phyloP scores from a whole-genome alignment of 1,140 invertebrate species.

The Phenacoccus solenopsis region DNA sequence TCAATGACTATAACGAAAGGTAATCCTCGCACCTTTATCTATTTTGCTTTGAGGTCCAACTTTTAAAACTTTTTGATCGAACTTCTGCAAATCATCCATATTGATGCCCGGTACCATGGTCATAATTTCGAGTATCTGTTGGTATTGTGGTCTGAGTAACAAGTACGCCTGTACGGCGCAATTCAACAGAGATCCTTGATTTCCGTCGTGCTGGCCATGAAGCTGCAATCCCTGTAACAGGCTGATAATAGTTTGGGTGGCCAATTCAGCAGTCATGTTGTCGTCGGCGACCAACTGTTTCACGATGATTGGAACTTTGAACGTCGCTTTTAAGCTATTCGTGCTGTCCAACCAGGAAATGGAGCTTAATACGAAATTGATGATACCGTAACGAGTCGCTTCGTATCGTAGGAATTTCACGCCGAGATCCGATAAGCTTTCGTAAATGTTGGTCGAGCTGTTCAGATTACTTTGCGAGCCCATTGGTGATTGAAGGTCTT shows the following conservation, averaged over 20 bases:
- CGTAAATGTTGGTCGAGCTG: neutral
- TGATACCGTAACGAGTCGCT: neutral
- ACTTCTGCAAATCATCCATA: conserved; percentile 6
- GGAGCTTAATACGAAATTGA: conserved; percentile 37
- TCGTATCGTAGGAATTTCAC: neutral
- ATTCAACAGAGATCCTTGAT: conserved; percentile 41
- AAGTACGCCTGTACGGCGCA: conserved; percentile 64
- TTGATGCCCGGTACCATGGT: conserved; percentile 8
- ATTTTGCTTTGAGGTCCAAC: neutral
- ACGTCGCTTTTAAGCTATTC: conserved; percentile 59
- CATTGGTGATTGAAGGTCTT: neutral
- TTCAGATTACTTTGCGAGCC: neutral
- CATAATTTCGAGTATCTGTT: conserved; percentile 42
- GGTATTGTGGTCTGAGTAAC: conserved; percentile 57
- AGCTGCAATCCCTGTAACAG: conserved; percentile 59
- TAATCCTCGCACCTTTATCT: conserved; percentile 2
- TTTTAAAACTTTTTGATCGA: conserved; percentile 11
- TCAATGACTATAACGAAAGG: neutral
- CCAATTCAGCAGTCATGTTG: conserved; percentile 49
- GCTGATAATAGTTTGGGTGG: conserved; percentile 52
- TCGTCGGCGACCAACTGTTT: conserved; percentile 43
- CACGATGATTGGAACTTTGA: conserved; percentile 52
- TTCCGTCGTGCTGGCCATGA: conserved; percentile 74
- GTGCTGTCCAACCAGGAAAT: conserved; percentile 74
- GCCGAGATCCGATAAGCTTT: neutral